Evolutionary conservation across 2,797 vertebrate species (phyloP), one percentile per base, ranked within the genome.

Genomic region (Trichosurus vulpecula): DNA sequence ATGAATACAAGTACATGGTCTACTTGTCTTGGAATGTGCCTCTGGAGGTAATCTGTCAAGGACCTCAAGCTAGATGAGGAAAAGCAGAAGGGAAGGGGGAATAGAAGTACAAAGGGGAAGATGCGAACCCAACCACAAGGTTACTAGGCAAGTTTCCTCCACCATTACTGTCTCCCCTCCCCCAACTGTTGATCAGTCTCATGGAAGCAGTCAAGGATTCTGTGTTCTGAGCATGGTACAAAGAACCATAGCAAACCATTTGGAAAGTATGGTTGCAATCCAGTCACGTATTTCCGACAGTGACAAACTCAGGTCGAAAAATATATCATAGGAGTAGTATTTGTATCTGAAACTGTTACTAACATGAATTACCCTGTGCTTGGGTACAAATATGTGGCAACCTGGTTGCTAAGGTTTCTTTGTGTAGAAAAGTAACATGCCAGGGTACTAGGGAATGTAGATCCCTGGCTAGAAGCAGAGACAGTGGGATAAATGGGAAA

Each of bases 11-110:
- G 94, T 3, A 97, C 94, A 98, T 98, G 97, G 97, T 98, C 61
- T 98, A 98, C 94, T 90, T 98, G 25, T 97, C 98, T 30, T 98
- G 98, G 98, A 98, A 98, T 57, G 6, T 97, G 53, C 98, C 98
- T n/a, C 0, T 97, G 1, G 96, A 98, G 97, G 98, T 98, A 74
- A 74, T 74, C 29, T 1, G 91, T 92, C n/a, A 52, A 4, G 14
- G 55, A 54, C 54, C 1, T 81, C 19, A 53, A 57, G 4, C 14
- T 61, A n/a, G 81, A 27, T 41, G 66, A n/a, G 12, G 61, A 57
- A 51, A 25, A 66, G 57, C 61, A 41, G 35, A 74, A 74, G n/a
- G 2, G 61, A 74, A n/a, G 14, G 16, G 16, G 51, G 87, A 56
- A 55, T 52, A 74, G 51, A 16, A 95, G 58, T n/a, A 6, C 4